Percentiles rank a stretch among this genome's conserved stretches.
Conservation (phyloP, 2,113 vertebrate genomes). For the Ondatra zibethicus region DNA sequence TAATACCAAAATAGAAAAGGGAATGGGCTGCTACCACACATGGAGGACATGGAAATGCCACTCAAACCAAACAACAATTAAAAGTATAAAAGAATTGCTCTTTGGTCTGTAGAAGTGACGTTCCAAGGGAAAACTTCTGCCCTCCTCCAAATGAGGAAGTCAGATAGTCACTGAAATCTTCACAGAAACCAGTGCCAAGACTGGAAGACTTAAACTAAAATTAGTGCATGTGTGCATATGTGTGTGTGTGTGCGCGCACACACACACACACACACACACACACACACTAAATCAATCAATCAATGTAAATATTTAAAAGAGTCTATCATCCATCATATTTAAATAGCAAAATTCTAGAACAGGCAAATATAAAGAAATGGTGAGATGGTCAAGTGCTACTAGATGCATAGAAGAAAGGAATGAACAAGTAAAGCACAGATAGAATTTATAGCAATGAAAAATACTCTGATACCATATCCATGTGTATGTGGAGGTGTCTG, state of each 20-base stretch:
- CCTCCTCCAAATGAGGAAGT: not conserved
- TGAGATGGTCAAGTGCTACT: no score
- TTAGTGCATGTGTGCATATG: not conserved
- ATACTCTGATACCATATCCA: no score
- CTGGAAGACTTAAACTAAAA: not conserved
- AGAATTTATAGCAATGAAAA: not conserved
- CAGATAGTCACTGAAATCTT: not conserved
- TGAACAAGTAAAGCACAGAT: not conserved
- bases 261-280: not conserved
- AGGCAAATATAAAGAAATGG: not conserved
- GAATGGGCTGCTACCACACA: not conserved
- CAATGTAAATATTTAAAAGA: not conserved
- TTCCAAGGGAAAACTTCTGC: not conserved
- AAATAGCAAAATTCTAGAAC: not conserved
- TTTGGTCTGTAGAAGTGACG: not conserved
- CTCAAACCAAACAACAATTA: not conserved
- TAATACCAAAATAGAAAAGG: not conserved
- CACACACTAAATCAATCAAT: not conserved
- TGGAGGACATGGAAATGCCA: not conserved
- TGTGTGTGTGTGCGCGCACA: no score
- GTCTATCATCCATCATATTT: not conserved
- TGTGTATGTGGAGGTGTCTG: no score
- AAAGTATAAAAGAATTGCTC: not conserved
- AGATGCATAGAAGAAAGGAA: not conserved
- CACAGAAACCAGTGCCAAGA: not conserved